These are phyloP conservation scores for Indicator indicator DNA, from an alignment of 2,113 vertebrate genomes.

Conservation along the genomic window DNA sequence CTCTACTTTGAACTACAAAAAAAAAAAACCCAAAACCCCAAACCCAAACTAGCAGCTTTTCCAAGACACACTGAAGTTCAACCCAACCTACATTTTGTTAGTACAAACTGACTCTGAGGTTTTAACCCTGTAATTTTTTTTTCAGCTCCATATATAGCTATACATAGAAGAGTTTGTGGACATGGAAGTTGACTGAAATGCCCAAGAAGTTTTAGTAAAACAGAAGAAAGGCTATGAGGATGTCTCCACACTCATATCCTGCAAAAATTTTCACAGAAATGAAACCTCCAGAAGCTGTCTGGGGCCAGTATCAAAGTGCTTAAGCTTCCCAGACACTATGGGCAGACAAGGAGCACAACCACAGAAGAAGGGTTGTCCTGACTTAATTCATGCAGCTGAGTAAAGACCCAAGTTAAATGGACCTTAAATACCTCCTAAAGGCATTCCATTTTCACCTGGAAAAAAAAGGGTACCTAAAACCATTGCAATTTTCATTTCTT, in stretches of 20 bases:
- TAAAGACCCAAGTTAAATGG: neutral
- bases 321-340: neutral
- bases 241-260: neutral
- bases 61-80: neutral
- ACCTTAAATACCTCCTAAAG: neutral
- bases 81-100: slow-evolving; percentile 19
- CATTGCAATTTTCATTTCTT: neutral
- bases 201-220: neutral
- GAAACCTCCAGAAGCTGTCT: neutral
- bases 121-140: slow-evolving; percentile 34
- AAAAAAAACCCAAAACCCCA: neutral
- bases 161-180: neutral
- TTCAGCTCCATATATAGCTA: neutral
- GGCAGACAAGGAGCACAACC: neutral
- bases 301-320: neutral
- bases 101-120: neutral
- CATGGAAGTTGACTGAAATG: neutral
- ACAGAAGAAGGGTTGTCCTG: neutral
- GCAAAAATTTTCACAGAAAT: neutral
- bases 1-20: neutral
- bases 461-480: neutral
- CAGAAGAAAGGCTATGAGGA: neutral
- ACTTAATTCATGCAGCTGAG: neutral
- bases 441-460: neutral
- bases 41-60: neutral